Evolutionary conservation across 2,113 vertebrate species (phyloP).

Genomic region (Callionymus lyra): DNA sequence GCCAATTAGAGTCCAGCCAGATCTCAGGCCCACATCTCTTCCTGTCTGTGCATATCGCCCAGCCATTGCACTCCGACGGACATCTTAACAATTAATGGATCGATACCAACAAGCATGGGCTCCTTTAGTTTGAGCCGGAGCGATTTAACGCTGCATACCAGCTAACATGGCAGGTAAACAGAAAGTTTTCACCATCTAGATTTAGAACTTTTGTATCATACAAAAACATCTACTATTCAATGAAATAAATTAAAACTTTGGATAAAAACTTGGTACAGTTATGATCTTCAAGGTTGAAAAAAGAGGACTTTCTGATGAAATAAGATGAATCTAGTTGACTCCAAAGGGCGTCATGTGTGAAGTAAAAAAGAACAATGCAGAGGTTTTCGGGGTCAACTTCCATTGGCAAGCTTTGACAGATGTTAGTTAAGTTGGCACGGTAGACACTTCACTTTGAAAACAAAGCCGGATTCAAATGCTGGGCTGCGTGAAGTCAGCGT

Average conservation of each 20-base stretch:
- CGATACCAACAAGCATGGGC: constrained; percentile 33
- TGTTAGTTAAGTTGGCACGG: too few relatives aligned
- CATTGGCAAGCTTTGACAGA: too few relatives aligned
- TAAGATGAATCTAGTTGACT: constrained; percentile 2
- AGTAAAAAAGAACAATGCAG: constrained; percentile 1
- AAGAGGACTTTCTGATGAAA: neutral
- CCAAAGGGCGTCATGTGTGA: neutral
- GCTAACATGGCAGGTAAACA: too few relatives aligned
- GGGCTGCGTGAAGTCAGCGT: constrained; percentile 19
- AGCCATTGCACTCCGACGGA: constrained; percentile 41
- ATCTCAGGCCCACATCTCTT: constrained; percentile 53
- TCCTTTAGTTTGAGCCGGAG: constrained; percentile 38
- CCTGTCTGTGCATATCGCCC: constrained; percentile 40
- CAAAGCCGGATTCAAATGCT: constrained; percentile 8
- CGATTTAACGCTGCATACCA: constrained; percentile 6
- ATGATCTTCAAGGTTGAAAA: too few relatives aligned
- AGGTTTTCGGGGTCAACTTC: too few relatives aligned
- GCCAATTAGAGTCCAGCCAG: constrained; percentile 48
- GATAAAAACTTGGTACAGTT: too few relatives aligned
- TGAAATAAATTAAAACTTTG: too few relatives aligned
- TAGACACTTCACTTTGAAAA: too few relatives aligned
- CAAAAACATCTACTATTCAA: too few relatives aligned
- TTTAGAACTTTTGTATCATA: too few relatives aligned
- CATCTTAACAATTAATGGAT: constrained; percentile 55
- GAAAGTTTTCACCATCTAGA: too few relatives aligned